phyloP scores from a whole-genome alignment of 2,888 invertebrate genomes.

The Patella depressa region DNA sequence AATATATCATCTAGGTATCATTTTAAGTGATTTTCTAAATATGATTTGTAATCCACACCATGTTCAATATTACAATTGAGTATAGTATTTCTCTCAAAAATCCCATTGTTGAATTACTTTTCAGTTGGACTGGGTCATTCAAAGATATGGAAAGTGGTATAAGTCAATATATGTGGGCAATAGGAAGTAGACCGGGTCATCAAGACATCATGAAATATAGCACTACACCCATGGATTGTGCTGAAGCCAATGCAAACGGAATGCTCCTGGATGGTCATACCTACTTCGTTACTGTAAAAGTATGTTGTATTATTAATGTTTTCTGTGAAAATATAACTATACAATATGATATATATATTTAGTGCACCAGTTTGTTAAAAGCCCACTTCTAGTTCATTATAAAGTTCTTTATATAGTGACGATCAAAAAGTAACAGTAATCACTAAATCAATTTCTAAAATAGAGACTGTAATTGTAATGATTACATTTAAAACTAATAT shows the following conservation, averaged over 20 bases:
- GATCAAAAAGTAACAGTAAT: background rate
- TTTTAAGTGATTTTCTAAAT: no score
- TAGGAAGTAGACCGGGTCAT: slow-evolving; percentile 34
- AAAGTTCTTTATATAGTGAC: background rate
- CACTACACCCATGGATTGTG: slow-evolving; percentile 13
- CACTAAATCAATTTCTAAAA: background rate
- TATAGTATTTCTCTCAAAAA: no score
- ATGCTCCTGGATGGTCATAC: slow-evolving; percentile 30
- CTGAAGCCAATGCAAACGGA: background rate
- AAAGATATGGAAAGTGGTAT: slow-evolving; percentile 32
- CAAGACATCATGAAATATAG: slow-evolving; percentile 24
- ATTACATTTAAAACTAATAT: no score
- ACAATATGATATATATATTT: background rate
- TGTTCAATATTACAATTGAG: no score
- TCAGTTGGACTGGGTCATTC: slow-evolving; percentile 34
- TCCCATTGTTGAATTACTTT: background rate
- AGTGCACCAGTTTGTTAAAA: no score
- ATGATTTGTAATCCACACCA: no score
- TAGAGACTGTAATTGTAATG: no score
- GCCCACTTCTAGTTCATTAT: background rate
- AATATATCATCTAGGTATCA: no score
- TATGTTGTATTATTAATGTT: background rate
- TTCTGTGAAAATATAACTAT: no score
- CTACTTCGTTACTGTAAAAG: slow-evolving; percentile 35
- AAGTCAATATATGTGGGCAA: slow-evolving; percentile 19